Evolutionary conservation across 2,888 invertebrate species (phyloP), one percentile per base, ranked within the genome.

Genomic region (Orthonevra nobilis): DNA sequence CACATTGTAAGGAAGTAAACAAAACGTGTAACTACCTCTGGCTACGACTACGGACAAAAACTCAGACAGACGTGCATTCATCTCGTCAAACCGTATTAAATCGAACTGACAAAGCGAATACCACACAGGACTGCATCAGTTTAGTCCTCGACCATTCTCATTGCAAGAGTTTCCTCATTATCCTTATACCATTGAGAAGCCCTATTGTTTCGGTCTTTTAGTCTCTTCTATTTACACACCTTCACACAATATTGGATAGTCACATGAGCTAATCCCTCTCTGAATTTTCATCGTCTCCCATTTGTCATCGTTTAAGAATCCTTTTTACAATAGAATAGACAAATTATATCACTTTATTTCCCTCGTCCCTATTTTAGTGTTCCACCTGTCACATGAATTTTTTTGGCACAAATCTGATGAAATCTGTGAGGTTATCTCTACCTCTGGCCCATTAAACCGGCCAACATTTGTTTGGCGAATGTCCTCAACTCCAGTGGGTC

Each of bases 401-500:
- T 44, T 73, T 79, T 79, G 72, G 79, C 73, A 66, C 66, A 73
- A 73, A 77, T 56, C 63, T 46, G 32, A 28, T 66, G 61, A 60
- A 72, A 26, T 32, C 42, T 17, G 17, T 19, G 42, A 3, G 15
- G 23, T 14, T 6, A 6, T 20, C 20, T 30, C 66, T 73, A 68
- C 30, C 66, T 66, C 32, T 85, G 75, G 9, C 85, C 83, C 12
- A 84, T 84, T 44, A 88, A 81, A 42, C 88, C 86, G 12, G 87
- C 84, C 26, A 87, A 73, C 26, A 87, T 81, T 73, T 85, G 83
- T 40, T 84, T 87, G 4, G 85, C 84, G 72, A 88, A 87, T 70
- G 83, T 84, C 23, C 84, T 84, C 10, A 88, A 66, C 17, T 88
- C 84, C 40, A 88, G 77, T 0, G 86, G 86, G 82, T 88, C 88